Conservation (phyloP, 1,140 invertebrate genomes). For the Drosophila quadrilineata region DNA sequence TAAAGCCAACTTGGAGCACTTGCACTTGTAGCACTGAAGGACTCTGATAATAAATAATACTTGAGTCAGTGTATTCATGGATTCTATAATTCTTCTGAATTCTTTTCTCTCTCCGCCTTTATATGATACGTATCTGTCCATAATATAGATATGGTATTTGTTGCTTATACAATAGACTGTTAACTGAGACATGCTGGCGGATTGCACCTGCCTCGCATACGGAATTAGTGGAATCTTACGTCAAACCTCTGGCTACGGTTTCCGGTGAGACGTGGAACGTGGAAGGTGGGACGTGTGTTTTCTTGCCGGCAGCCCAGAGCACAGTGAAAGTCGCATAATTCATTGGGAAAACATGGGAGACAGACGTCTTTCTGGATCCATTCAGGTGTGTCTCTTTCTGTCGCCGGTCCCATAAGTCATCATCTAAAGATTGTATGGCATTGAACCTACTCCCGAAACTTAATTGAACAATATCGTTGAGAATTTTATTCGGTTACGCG, state of each 20-base stretch:
- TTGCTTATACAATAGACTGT: slow-evolving; percentile 11
- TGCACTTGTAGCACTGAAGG: slow-evolving; percentile 20
- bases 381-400: too few species aligned
- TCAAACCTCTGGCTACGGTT: slow-evolving; percentile 15
- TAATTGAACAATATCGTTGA: too few species aligned
- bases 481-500: too few species aligned
- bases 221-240: slow-evolving; percentile 22
- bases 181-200: neutral
- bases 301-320: neutral
- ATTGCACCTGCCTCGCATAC: slow-evolving; percentile 6
- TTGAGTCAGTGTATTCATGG: too few species aligned
- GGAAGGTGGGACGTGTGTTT: neutral
- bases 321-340: slow-evolving; percentile 19
- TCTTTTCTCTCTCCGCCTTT: neutral
- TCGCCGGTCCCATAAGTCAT: too few species aligned
- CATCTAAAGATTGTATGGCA: too few species aligned
- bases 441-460: too few species aligned
- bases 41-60: neutral
- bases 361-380: too few species aligned
- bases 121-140: neutral
- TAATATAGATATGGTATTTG: slow-evolving; percentile 7
- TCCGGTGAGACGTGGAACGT: slow-evolving; percentile 14
- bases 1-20: slow-evolving; percentile 31
- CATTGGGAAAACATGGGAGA: too few species aligned
- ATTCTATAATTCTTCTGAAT: too few species aligned